A percentile compares a stretch with the other conserved stretches of the same genome.
phyloP scores from a whole-genome alignment of 53 echinoderm and acorn worm genomes.

The Actinopyga echinites region DNA sequence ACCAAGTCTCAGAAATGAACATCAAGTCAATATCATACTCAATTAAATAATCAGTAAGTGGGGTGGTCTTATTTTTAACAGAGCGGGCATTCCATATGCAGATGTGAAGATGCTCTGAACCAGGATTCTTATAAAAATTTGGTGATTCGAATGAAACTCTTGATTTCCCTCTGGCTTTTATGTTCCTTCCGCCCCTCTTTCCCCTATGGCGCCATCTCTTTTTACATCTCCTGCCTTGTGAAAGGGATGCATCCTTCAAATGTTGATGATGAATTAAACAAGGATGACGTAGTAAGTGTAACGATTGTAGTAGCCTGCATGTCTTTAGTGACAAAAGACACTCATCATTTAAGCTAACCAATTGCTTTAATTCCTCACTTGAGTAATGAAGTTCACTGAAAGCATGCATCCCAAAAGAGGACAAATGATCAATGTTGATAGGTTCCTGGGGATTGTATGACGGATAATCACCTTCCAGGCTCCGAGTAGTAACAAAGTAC shows the following conservation, averaged over 20 bases:
- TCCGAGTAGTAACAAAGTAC: too few species aligned
- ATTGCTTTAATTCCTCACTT: background rate
- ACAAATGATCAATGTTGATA: too few species aligned
- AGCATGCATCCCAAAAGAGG: too few species aligned
- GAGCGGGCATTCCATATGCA: constrained; percentile 45
- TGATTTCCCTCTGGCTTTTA: background rate
- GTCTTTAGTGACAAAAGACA: too few species aligned
- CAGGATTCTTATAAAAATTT: background rate
- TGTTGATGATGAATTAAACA: background rate
- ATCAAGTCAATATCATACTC: constrained; percentile 46
- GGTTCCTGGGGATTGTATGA: too few species aligned
- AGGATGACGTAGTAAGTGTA: background rate
- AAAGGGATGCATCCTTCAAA: background rate
- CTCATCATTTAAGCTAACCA: too few species aligned
- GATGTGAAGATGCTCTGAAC: background rate
- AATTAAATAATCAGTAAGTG: constrained; percentile 22
- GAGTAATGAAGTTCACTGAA: background rate
- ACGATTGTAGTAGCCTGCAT: background rate
- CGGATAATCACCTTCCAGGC: too few species aligned
- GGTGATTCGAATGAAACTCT: background rate
- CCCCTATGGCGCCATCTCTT: constrained; percentile 5
- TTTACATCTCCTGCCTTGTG: background rate
- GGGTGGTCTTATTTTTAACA: constrained; percentile 27
- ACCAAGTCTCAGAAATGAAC: constrained; percentile 51
- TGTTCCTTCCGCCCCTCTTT: background rate